A percentile compares a stretch with the other conserved stretches of the same genome.
phyloP scores from a whole-genome alignment of 2,888 invertebrate genomes.

The Chirona hameri region DNA sequence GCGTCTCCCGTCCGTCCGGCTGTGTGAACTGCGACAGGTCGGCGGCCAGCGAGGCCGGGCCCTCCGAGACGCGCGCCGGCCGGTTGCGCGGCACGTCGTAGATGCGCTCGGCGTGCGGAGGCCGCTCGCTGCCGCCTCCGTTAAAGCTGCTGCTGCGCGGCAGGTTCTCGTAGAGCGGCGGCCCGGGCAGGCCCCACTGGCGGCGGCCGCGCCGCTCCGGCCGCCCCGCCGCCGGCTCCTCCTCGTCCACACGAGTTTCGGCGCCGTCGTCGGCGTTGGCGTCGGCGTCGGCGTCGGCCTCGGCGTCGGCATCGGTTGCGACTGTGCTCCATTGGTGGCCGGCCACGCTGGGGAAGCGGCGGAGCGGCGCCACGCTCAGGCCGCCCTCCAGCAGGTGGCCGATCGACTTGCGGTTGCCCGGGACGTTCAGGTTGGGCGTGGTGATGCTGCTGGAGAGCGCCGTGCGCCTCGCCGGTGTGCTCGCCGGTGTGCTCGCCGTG shows the following conservation, averaged over 20 bases:
- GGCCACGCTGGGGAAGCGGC: constrained; percentile 28
- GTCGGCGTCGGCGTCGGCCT: neutral
- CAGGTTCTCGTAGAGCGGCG: constrained; percentile 28
- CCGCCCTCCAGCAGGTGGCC: constrained; percentile 9
- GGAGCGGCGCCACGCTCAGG: constrained; percentile 33
- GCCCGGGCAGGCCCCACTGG: constrained; percentile 10
- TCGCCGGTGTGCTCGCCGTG: neutral
- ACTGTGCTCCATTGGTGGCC: constrained; percentile 1
- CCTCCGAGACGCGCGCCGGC: neutral
- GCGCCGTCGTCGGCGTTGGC: neutral
- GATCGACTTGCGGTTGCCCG: constrained; percentile 35
- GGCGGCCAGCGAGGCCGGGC: neutral
- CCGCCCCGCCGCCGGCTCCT: neutral
- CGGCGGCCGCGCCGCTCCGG: neutral
- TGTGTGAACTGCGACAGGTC: neutral
- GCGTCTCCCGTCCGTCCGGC: neutral
- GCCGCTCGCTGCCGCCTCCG: neutral
- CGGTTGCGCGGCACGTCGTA: constrained; percentile 23
- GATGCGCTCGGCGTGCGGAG: constrained; percentile 4
- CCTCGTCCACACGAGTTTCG: neutral
- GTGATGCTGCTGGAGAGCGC: neutral
- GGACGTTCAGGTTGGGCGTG: constrained; percentile 36
- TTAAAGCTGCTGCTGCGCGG: constrained; percentile 25
- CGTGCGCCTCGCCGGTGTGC: neutral
- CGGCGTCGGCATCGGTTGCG: neutral